A percentile compares a stretch with the other conserved stretches of the same genome.
Evolutionary conservation across 2,797 vertebrate species (phyloP).

Genomic region (Rhincodon typus): DNA sequence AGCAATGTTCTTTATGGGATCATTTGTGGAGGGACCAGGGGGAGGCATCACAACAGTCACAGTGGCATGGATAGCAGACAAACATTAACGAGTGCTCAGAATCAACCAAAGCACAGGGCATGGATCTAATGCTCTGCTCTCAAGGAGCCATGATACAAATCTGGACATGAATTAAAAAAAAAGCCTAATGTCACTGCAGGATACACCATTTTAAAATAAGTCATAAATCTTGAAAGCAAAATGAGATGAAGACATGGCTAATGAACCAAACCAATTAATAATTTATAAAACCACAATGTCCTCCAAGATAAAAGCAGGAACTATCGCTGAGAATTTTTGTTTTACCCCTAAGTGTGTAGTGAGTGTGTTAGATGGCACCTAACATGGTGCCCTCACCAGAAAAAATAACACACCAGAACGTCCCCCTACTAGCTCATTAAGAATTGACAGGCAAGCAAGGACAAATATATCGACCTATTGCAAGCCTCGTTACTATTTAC

Average conservation of each 20-base stretch:
- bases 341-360: too few relatives aligned
- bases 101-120: not conserved
- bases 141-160: constrained; percentile 7
- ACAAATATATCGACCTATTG: too few relatives aligned
- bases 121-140: not conserved
- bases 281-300: not conserved
- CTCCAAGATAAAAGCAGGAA: not conserved
- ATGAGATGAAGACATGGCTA: not conserved
- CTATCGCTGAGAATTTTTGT: too few relatives aligned
- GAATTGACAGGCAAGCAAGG: too few relatives aligned
- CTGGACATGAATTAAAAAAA: constrained; percentile 2
- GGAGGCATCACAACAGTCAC: not conserved
- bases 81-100: not conserved
- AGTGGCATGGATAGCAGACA: not conserved
- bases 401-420: too few relatives aligned
- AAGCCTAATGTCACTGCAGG: not conserved
- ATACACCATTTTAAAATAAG: not conserved
- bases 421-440: too few relatives aligned
- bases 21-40: constrained; percentile 1
- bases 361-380: too few relatives aligned
- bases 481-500: too few relatives aligned
- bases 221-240: not conserved
- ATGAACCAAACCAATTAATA: not conserved
- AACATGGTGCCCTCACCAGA: too few relatives aligned
- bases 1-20: constrained; percentile 5